Base-by-base conservation (phyloP, 2,113 vertebrate species). In the Gopherus flavomarginatus region DNA sequence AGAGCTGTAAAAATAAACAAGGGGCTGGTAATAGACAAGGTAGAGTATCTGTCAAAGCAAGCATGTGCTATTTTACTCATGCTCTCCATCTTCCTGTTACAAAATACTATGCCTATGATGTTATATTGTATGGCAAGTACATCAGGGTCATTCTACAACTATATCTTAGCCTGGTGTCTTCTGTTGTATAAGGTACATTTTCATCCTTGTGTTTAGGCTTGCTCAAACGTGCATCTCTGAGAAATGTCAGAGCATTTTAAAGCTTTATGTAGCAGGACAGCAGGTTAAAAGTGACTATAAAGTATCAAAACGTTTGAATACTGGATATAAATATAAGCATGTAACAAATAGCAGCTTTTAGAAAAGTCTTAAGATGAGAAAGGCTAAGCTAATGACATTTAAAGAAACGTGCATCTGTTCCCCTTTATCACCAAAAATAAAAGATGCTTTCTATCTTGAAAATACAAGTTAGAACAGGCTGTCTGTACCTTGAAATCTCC, bases 351-450 rank as follows among this genome's bases (percentile, higher is more conserved):
- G 26, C 52, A 91, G 26, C 22, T 93, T 62, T 42, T 50, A 53
- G 87, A 95, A 92, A 81, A 49, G 65, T n/a, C 44, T 85, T 53
- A 89, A 90, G 47, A n/a, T 94, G 83, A 62, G 80, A 87, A 53
- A 88, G 31, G 44, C 56, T 31, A 87, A 69, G 81, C 53, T 88
- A 92, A 84, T 0, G 0, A 47, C 5, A 82, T 4, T 81, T 84
- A 85, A 94, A 53, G 65, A 93, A 87, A 89, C 4, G 2, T 22
- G 16, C 31, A 80, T 12, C 11, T 0, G 0, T 9, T 69, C 8
- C 2, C 1, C 29, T 85, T 52, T 92, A 11, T 31, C 65, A 87
- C 47, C 38, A 84, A 88, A 81, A 81, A 92, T 26, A 90, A 84
- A 9, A 79, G 1, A 11, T 21, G 11, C n/a, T 22, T 54, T 22